Evolutionary conservation across 2,888 invertebrate genomes (phyloP), one percentile per base, ranked within the genome.

Genomic region (Mycalesis mineus): DNA sequence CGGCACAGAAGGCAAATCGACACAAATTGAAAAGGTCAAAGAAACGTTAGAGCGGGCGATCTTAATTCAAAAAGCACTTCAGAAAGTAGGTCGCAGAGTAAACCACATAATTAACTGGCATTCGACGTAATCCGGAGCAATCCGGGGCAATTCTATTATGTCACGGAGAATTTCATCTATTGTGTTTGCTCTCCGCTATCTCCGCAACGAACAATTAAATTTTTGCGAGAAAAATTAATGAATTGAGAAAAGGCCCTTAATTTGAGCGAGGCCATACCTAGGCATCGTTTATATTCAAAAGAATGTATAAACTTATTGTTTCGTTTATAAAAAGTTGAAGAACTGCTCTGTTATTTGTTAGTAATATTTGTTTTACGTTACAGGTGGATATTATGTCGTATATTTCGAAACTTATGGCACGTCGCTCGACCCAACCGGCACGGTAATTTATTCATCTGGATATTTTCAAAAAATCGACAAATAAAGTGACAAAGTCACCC

Each of bases 41-140:
- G 47, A 47, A 49, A 39, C 37, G 37, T 7, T 49, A 14, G 28
- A 8, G 37, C 22, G 28, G 22, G n/a, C n/a, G 37, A 39, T 49
- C 39, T 49, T 39, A 22, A 51, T 41, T 39, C 40, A 51, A 28
- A 51, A 29, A 51, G 31, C 51, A 31, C 50, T 51, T 51, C 28
- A 14, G 29, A 51, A 51, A 51, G 40, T 51, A 29, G 51, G 51
- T 51, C 51, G 44, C 28, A 22, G 29, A 40, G 40, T 51, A 29
- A 51, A 40, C 39, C 51, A 31, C 51, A 31, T 51, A 51, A 51
- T 51, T 51, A 51, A 51, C 51, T 31, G 40, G 51, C 51, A 40
- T 41, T 31, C 51, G 51, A 51, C 51, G 51, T 41, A 41, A 51
- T 49, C 49, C 49, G 28, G 37, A 14, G 51, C 51, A 41, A 51